phyloP scores from a whole-genome alignment of 2,888 invertebrate genomes.

The Agriopis leucophaearia region DNA sequence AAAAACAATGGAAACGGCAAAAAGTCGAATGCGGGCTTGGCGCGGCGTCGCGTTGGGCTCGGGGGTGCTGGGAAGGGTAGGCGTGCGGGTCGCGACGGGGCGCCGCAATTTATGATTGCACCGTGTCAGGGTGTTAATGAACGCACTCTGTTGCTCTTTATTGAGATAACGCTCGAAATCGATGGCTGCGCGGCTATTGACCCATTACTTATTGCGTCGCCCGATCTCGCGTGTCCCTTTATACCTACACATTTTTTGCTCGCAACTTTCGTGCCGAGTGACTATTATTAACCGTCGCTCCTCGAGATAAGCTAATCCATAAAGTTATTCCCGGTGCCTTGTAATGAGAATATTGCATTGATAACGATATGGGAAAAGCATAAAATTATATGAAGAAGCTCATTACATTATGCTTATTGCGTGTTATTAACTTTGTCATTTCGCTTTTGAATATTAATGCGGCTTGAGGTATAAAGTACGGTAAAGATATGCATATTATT shows the following conservation, averaged over 20 bases:
- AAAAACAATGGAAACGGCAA: constrained; percentile 85
- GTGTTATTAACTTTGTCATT: constrained; percentile 56
- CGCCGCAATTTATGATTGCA: constrained; percentile 84
- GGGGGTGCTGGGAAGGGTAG: constrained; percentile 68
- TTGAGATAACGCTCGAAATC: constrained; percentile 84
- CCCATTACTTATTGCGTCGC: constrained; percentile 78
- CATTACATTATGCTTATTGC: constrained; percentile 59
- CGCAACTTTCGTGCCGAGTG: constrained; percentile 70
- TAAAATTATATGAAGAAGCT: constrained; percentile 53
- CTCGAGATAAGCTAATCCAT: constrained; percentile 72
- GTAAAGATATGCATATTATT: constrained; percentile 39
- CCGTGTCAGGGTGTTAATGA: constrained; percentile 85
- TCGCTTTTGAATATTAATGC: constrained; percentile 52
- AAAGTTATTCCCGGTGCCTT: constrained; percentile 60
- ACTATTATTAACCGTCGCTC: constrained; percentile 74
- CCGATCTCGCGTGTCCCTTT: constrained; percentile 79
- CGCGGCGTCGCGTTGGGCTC: constrained; percentile 51
- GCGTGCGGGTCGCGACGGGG: constrained; percentile 82
- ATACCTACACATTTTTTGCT: constrained; percentile 68
- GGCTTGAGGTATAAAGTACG: constrained; percentile 39
- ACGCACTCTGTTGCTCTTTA: constrained; percentile 85
- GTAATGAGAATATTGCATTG: constrained; percentile 64
- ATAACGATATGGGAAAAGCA: constrained; percentile 50
- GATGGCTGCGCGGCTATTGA: constrained; percentile 67
- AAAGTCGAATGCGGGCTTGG: constrained; percentile 77